Evolutionary conservation across 2,888 invertebrate genomes (phyloP).

Genomic region (Augiades crinisus): DNA sequence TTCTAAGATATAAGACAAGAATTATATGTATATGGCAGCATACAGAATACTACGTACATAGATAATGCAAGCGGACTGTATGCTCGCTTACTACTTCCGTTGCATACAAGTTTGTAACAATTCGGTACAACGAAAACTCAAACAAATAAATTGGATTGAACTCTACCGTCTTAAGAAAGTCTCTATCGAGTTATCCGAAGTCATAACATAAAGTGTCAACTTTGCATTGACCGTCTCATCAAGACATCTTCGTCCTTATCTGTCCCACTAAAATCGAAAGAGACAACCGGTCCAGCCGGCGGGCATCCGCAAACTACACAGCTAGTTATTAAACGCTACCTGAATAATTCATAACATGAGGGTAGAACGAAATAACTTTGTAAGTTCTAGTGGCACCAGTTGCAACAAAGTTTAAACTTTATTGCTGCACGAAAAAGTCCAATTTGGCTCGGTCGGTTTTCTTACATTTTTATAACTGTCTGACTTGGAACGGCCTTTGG

Average conservation of each 20-base stretch:
- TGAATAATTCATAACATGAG: constrained; percentile 76
- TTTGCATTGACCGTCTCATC: constrained; percentile 39
- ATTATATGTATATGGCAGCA: no score
- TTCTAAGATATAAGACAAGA: no score
- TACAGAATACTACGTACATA: no score
- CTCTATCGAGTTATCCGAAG: constrained; percentile 31
- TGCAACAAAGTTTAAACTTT: constrained; percentile 53
- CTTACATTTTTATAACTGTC: constrained; percentile 39
- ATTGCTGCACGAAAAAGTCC: constrained; percentile 41
- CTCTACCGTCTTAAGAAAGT: constrained; percentile 21
- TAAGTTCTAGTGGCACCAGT: constrained; percentile 44
- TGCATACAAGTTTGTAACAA: no score
- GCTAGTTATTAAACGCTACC: constrained; percentile 72
- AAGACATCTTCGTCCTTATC: constrained; percentile 37
- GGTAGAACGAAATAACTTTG: constrained; percentile 65
- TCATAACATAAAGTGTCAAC: constrained; percentile 37
- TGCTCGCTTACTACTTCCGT: no score
- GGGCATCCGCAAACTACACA: constrained; percentile 48
- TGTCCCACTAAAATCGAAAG: constrained; percentile 42
- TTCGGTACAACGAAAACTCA: constrained; percentile 10
- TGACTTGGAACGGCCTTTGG: constrained; percentile 40
- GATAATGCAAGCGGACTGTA: no score
- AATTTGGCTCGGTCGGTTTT: constrained; percentile 37
- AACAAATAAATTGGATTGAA: constrained; percentile 18
- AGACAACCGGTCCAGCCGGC: constrained; percentile 41